Base-by-base conservation (phyloP, 2,888 invertebrate genomes). In the Chrysomela aeneicollis region DNA sequence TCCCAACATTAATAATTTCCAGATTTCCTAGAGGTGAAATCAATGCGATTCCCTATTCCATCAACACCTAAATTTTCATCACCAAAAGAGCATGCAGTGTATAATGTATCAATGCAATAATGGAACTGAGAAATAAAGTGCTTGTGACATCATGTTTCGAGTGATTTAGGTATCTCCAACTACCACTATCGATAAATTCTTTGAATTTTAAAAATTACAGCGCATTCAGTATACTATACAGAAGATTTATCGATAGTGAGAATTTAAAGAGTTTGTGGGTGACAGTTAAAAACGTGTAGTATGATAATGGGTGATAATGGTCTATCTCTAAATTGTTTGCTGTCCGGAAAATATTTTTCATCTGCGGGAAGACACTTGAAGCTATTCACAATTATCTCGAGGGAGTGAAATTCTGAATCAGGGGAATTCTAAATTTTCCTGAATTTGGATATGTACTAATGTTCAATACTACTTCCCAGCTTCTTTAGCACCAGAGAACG, bases 21-120 rank as follows among this genome's bases (percentile, higher is more conserved):
- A 35, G 10, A 9, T 10, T 35, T 35, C 9, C 32, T 9, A 10
- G n/a, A n/a, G n/a, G n/a, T n/a, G n/a, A n/a, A n/a, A n/a, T n/a
- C n/a, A n/a, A n/a, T n/a, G n/a, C 12, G 42, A 42, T 42, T 42
- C 42, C 42, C 42, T 42, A n/a, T 42, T 42, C 42, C 42, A 42
- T n/a, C 4, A 42, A 42, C 12, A 6, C 9, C 42, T 15, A 15
- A 15, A 42, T 42, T 42, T 42, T 42, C 42, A 42, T n/a, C 15
- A 42, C 42, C 42, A 42, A 15, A 42, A 42, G 15, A 42, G 15
- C 42, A 42, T 42, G 42, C 42, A 42, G 42, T 42, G 42, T 3
- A 42, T 15, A 42, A 42, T 42, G n/a, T 15, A 12, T 42, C 42
- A 15, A 42, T 42, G 42, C 42, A 42, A 42, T n/a, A 42, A 42